These are phyloP conservation scores for Silurus aristotelis DNA, from an alignment of 2,797 vertebrate species.

Conservation along the genomic window DNA sequence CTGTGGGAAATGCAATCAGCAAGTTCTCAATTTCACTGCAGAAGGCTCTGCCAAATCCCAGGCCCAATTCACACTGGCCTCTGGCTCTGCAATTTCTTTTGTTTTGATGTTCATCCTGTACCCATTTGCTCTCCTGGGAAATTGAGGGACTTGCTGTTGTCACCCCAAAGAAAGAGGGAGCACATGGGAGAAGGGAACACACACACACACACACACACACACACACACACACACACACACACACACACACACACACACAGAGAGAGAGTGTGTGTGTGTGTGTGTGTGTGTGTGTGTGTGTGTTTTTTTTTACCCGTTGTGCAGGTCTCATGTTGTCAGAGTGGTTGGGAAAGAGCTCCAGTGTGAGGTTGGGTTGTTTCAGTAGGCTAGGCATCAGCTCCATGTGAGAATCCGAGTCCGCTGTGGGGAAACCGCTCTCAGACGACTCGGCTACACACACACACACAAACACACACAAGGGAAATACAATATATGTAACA, in stretches of 20 bases:
- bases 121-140: slow-evolving; percentile 8
- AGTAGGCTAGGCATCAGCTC: slow-evolving; percentile 83
- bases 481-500: background rate
- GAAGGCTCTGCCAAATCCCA: slow-evolving; percentile 2
- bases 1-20: slow-evolving; percentile 16
- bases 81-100: slow-evolving; percentile 1
- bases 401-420: slow-evolving; percentile 84
- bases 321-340: slow-evolving; percentile 77
- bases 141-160: background rate
- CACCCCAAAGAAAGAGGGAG: background rate
- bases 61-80: background rate
- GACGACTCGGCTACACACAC: slow-evolving; percentile 70
- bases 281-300: background rate
- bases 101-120: background rate
- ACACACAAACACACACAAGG: slow-evolving; percentile 21
- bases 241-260: too few relatives aligned
- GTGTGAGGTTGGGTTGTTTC: slow-evolving; percentile 83
- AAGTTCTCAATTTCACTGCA: slow-evolving; percentile 9
- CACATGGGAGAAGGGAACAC: background rate
- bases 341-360: slow-evolving; percentile 86
- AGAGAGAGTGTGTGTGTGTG: background rate
- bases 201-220: too few relatives aligned
- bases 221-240: too few relatives aligned
- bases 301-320: slow-evolving; percentile 69
- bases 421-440: slow-evolving; percentile 81